Evolutionary conservation across 2,797 vertebrate genomes (phyloP).

Genomic region (Heliangelus exortis): DNA sequence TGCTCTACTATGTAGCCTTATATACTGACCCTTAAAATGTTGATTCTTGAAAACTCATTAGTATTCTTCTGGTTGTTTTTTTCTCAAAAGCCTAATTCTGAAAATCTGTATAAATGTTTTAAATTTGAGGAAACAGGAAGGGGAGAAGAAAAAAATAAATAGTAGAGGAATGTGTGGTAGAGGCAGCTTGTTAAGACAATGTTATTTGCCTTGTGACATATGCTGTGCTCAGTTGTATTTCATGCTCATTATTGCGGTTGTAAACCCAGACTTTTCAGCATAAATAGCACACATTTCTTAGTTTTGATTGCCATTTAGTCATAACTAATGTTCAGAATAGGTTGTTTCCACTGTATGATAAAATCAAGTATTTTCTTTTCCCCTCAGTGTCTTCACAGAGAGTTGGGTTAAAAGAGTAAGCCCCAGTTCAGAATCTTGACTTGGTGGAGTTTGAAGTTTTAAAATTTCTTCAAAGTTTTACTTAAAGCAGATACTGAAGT

Average conservation of each 20-base stretch:
- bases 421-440: neutral
- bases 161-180: neutral
- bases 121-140: neutral
- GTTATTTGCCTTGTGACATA: neutral
- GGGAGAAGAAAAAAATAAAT: neutral
- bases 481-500: neutral
- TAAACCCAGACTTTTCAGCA: neutral
- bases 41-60: neutral
- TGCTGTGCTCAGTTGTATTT: neutral
- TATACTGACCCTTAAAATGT: neutral
- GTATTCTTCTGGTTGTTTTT: neutral
- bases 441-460: neutral
- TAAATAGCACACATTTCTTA: neutral
- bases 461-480: neutral
- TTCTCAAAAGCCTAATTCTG: neutral
- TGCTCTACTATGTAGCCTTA: neutral
- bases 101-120: neutral
- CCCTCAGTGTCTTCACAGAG: neutral
- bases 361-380: neutral
- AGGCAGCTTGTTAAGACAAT: neutral
- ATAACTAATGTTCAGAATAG: neutral
- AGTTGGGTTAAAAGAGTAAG: neutral
- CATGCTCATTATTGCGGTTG: neutral
- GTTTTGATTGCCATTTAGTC: neutral
- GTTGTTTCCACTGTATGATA: neutral